A percentile compares a stretch with the other conserved stretches of the same genome.
phyloP scores from a whole-genome alignment of 2,797 vertebrate species.

The Otus scops region DNA sequence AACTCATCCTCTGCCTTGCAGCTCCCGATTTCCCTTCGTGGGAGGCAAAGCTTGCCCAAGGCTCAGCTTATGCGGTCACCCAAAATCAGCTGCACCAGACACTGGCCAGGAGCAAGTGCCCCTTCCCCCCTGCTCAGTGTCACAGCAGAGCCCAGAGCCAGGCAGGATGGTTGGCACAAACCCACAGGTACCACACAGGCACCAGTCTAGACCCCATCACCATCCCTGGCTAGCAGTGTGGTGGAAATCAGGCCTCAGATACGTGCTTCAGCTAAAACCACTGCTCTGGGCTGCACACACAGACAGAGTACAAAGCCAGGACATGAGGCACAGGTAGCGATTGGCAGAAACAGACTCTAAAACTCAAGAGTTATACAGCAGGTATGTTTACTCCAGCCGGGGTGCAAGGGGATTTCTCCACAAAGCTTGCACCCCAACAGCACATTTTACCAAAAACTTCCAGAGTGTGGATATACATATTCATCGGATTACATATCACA shows the following conservation, averaged over 20 bases:
- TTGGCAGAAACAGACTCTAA: no score
- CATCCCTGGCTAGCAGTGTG: fast-evolving
- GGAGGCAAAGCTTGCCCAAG: background rate
- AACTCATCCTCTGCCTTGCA: no score
- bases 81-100: background rate
- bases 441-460: no score
- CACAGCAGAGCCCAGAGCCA: background rate
- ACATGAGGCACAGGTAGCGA: background rate
- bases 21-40: fast-evolving
- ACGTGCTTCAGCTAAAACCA: fast-evolving
- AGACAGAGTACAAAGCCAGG: fast-evolving
- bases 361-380: no score
- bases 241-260: background rate
- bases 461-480: no score
- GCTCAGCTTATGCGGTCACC: fast-evolving
- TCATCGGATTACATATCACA: no score
- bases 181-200: background rate
- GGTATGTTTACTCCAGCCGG: no score
- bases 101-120: no score
- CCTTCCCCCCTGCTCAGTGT: background rate
- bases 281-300: background rate
- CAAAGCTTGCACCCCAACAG: no score
- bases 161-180: fast-evolving
- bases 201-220: no score
- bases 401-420: no score